Evolutionary conservation across 2,888 invertebrate genomes (phyloP).

Genomic region (Platycheirus rosarum): DNA sequence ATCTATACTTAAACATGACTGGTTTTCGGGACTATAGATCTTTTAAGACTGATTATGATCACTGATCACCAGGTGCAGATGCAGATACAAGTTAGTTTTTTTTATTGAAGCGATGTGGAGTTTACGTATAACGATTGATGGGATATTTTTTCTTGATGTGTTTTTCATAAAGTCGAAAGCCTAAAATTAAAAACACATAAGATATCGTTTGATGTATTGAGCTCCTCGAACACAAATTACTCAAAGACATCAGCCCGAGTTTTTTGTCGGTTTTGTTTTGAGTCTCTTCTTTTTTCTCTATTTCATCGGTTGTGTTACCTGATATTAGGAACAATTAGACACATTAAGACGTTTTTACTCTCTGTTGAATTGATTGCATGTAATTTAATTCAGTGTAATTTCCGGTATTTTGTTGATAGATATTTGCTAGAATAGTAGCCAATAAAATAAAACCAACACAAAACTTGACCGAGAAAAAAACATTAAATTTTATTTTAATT

Average conservation of each 20-base stretch:
- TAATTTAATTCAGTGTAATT: slow-evolving; percentile 69
- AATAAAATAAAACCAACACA: slow-evolving; percentile 23
- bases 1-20: slow-evolving; percentile 16
- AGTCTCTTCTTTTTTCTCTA: neutral
- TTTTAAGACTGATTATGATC: slow-evolving; percentile 23
- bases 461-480: slow-evolving; percentile 13
- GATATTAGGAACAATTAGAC: slow-evolving; percentile 73
- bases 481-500: slow-evolving; percentile 55
- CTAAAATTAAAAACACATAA: slow-evolving; percentile 83
- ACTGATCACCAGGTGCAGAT: slow-evolving; percentile 51
- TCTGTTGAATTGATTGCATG: slow-evolving; percentile 72
- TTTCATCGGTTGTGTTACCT: slow-evolving; percentile 55
- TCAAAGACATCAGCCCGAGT: slow-evolving; percentile 77
- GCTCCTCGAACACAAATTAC: slow-evolving; percentile 78
- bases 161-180: slow-evolving; percentile 76
- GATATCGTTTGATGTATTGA: slow-evolving; percentile 83
- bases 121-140: slow-evolving; percentile 79
- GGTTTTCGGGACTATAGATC: slow-evolving; percentile 65
- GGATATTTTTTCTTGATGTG: slow-evolving; percentile 72
- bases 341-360: slow-evolving; percentile 73
- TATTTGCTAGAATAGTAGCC: slow-evolving; percentile 6
- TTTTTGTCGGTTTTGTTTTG: slow-evolving; percentile 1
- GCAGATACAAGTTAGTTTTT: slow-evolving; percentile 53
- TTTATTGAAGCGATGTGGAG: slow-evolving; percentile 75
- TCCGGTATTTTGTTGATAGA: slow-evolving; percentile 46